These are phyloP conservation scores for Malacoctenus gilli DNA, from an alignment of 2,797 vertebrate genomes.

Conservation along the genomic window DNA sequence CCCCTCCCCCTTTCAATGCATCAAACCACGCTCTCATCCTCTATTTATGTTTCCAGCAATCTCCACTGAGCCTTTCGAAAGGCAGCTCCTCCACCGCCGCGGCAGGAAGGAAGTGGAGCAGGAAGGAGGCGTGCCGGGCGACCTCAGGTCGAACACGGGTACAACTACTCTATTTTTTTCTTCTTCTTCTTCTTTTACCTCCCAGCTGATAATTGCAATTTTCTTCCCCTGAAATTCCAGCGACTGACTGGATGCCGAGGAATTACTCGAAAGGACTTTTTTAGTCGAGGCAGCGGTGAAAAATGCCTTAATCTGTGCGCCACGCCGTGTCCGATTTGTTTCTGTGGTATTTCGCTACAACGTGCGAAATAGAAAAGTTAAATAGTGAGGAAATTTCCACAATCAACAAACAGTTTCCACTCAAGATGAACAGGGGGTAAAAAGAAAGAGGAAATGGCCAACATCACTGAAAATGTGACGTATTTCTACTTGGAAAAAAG, in stretches of 20 bases:
- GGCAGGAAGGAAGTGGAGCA: conserved; percentile 44
- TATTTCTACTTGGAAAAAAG: too few relatives aligned
- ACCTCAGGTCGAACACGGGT: conserved; percentile 49
- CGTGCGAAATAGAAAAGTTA: conserved; percentile 31
- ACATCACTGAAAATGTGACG: not conserved
- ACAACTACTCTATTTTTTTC: conserved; percentile 47
- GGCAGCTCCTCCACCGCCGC: conserved; percentile 41
- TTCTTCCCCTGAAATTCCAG: conserved; percentile 53
- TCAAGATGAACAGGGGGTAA: too few relatives aligned
- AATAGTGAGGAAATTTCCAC: conserved; percentile 26
- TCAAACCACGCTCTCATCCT: conserved; percentile 67
- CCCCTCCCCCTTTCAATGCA: too few relatives aligned
- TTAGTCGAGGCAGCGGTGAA: conserved; percentile 40
- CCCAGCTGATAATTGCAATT: conserved; percentile 60
- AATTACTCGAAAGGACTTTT: conserved; percentile 63
- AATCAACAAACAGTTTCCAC: too few relatives aligned
- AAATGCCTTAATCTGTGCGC: conserved; percentile 60
- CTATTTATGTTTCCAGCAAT: conserved; percentile 68
- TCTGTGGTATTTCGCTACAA: conserved; percentile 50
- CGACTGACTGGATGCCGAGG: conserved; percentile 43
- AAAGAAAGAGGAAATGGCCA: conserved; percentile 9
- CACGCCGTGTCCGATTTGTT: conserved; percentile 46
- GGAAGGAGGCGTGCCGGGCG: conserved; percentile 39
- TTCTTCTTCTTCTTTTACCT: conserved; percentile 20
- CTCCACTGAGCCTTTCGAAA: conserved; percentile 66